Evolutionary conservation across 2,113 vertebrate species (phyloP).

Genomic region (Pagrus major): DNA sequence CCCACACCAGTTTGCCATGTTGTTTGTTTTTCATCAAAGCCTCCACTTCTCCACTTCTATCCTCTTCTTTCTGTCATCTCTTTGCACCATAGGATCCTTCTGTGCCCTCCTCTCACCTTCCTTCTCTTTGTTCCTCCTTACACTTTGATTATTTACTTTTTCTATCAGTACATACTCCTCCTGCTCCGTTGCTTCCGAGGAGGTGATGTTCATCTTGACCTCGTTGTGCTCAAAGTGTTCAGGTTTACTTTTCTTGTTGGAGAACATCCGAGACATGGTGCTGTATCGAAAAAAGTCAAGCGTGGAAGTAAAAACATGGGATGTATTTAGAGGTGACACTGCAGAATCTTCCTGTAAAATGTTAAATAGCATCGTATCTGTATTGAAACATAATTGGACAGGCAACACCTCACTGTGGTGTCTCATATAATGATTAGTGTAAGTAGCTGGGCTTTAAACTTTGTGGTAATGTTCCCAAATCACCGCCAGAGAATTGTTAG

Average conservation of each 20-base stretch:
- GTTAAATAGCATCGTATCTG: too few relatives aligned
- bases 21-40: background rate
- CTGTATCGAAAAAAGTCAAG: background rate
- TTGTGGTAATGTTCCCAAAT: background rate
- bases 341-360: background rate
- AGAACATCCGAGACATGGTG: background rate
- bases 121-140: background rate
- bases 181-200: background rate
- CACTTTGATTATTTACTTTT: background rate
- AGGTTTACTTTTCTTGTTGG: background rate
- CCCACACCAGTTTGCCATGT: background rate
- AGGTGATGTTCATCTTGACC: background rate
- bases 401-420: background rate
- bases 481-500: background rate
- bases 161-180: background rate
- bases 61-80: background rate
- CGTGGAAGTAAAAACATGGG: background rate
- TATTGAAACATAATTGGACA: too few relatives aligned
- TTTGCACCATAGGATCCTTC: background rate
- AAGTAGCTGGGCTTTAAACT: background rate
- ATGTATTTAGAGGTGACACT: background rate
- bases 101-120: background rate
- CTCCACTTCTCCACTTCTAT: background rate
- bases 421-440: background rate
- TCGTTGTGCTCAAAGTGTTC: background rate